These are phyloP conservation scores for Ginglymostoma cirratum DNA, from an alignment of 2,113 vertebrate species.

Conservation along the genomic window DNA sequence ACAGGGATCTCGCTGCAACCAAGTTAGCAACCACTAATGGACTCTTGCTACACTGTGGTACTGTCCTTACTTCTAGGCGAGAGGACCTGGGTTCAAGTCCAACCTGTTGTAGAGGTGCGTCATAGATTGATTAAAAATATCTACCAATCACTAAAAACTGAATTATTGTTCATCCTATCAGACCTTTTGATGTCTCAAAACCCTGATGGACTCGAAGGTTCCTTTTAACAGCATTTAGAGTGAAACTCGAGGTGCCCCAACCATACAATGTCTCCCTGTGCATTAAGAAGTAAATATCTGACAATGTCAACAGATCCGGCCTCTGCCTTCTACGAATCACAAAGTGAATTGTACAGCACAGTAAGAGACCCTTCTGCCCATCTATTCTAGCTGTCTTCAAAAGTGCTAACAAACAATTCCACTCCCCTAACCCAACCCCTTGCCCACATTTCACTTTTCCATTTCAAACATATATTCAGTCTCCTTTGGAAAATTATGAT, in stretches of 20 bases:
- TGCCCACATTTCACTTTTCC: not conserved
- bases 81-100: too few relatives aligned
- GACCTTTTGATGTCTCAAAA: not conserved
- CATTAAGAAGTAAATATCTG: not conserved
- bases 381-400: not conserved
- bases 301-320: not conserved
- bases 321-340: not conserved
- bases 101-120: too few relatives aligned
- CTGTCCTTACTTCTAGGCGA: too few relatives aligned
- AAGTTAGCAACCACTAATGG: not conserved
- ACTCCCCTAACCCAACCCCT: not conserved
- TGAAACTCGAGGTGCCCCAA: not conserved
- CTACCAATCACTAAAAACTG: too few relatives aligned
- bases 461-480: not conserved
- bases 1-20: too few relatives aligned
- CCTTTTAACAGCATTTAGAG: not conserved
- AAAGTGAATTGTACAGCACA: not conserved
- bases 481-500: not conserved
- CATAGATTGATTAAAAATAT: too few relatives aligned
- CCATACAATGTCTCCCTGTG: not conserved
- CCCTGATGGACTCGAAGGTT: not conserved
- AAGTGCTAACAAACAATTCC: not conserved
- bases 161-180: not conserved
- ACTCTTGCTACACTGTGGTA: too few relatives aligned
- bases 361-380: not conserved